Base-by-base conservation (phyloP, 2,888 invertebrate species). In the Cactoblastis cactorum region DNA sequence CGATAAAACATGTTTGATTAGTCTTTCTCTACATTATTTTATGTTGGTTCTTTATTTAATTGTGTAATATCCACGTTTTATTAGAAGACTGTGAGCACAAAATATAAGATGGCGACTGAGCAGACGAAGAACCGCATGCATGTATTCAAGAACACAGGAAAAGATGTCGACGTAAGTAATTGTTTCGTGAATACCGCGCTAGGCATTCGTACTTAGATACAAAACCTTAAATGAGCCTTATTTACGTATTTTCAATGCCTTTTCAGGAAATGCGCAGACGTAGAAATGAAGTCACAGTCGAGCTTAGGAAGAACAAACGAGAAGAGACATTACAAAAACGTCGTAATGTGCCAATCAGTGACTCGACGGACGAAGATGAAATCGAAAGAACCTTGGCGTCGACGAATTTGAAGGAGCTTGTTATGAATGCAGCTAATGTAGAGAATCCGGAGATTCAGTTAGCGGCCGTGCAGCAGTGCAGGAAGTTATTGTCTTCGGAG, bases 121-220 rank as follows among this genome's bases (percentile, higher is more conserved):
- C 92, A 91, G 88, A 91, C 91, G 90, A 94, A 94, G 92, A 95
- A 94, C 92, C 95, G 97, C 91, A 94, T 96, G 92, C 95, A 95
- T 90, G 95, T 94, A 84, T 98, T 97, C 91, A 99, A 99, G 94
- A 98, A 99, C 93, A 97, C 97, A 92, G 98, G 98, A 79, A 99
- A 98, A 92, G 98, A 99, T 92, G 97, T 97, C 90, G 98, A 98
- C 92, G 98, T 98, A 92, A 95, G 96, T 94, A 84, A 47, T 48
- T 52, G 28, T 53, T 35, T 43, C 43, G 45, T 53, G 53, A 53
- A 39, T 43, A 51, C 14, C 35, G 9, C 24, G 33, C n/a, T 39
- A 50, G 34, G 24, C 12, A 14, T 15, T 33, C 15, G 15, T 22
- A 9, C 9, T 9, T 15, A 11, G n/a, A 6, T 4, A 11, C 32